Base-by-base conservation (phyloP, 1,140 invertebrate genomes). In the Aphaenogaster ashmeadi region DNA sequence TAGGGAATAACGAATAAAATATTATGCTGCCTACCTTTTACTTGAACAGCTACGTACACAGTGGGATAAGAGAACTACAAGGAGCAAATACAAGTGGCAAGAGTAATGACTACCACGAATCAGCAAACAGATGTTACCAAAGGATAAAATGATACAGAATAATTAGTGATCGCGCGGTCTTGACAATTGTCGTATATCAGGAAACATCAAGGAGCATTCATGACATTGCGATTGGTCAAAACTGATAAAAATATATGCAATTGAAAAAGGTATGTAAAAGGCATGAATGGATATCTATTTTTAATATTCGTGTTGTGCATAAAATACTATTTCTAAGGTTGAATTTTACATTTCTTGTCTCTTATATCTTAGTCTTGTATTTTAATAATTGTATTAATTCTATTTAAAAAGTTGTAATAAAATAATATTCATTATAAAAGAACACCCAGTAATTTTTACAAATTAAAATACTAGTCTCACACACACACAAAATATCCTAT, bases 1-100 rank as follows among this genome's bases (percentile, higher is more conserved):
- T 60, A 21, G 13, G 27, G 6, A 79, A 52, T 44, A 27, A 79
- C 15, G 6, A 79, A 79, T 66, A 58, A 56, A 81, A 71, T 71
- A 21, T 52, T 50, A n/a, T 67, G 6, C 3, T 56, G 1, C 13
- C 52, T 18, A 18, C 15, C 3, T 27, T 60, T 69, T 27, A 36
- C 38, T 69, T 41, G 33, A 66, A 64, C 60, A 52, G 9, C n/a
- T 67, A 47, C 21, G 6, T 67, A 36, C n/a, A 21, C 44, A 52
- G 52, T 13, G 2, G 1, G 6, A 62, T 62, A 50, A 36, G 21
- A 33, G 3, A 38, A 8, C 13, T 50, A 36, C 7, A 27, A 66
- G 8, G 13, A 50, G 13, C 47, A 66, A 67, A 79, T 47, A 47
- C 15, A 67, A 50, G n/a, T 5, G n/a, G n/a, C 11, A 41, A 54